Evolutionary conservation across 2,888 invertebrate species (phyloP), one percentile per base, ranked within the genome.

Genomic region (Loripinus fragilis): DNA sequence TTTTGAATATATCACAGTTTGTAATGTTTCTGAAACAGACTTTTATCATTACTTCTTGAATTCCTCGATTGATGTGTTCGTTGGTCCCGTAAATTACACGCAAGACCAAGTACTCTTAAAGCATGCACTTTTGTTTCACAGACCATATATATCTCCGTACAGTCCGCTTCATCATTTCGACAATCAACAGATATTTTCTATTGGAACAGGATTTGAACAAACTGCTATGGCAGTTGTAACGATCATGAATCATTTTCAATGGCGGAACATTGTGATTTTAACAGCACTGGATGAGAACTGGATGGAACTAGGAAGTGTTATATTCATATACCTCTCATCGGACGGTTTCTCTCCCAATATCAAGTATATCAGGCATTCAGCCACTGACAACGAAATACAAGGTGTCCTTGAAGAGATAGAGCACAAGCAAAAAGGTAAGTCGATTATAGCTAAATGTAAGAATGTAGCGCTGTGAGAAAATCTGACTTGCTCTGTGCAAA

Each of bases 181-280:
- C 12, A 60, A 66, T 33, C 30, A 41, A 12, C 17, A 65, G 8
- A 23, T 71, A 12, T 71, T 74, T 35, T 70, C 76, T 5, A n/a
- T 80, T 12, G 80, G 76, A n/a, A 74, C 67, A n/a, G 76, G 73
- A 23, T 76, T 76, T 74, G 50, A 76, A 28, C 69, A 76, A 35
- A 67, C 68, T 15, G 66, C 74, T 10, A 41, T 68, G 5, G 80
- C 74, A 7, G 50, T 80, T 30, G 48, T 66, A 2, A 73, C 73
- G 5, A 70, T 80, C 10, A 52, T 80, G 30, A 74, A 68, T 10
- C 76, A 80, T 71, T 80, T 80, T 45, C 55, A 71, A 38, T 80
- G 80, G 80, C 71, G 72, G 42, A 48, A 76, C 5, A 60, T 76
- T 30, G 35, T 60, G 7, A 28, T 80, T 38, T 30, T 80, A 41